phyloP scores from a whole-genome alignment of 2,113 vertebrate species.

The Cavia porcellus region DNA sequence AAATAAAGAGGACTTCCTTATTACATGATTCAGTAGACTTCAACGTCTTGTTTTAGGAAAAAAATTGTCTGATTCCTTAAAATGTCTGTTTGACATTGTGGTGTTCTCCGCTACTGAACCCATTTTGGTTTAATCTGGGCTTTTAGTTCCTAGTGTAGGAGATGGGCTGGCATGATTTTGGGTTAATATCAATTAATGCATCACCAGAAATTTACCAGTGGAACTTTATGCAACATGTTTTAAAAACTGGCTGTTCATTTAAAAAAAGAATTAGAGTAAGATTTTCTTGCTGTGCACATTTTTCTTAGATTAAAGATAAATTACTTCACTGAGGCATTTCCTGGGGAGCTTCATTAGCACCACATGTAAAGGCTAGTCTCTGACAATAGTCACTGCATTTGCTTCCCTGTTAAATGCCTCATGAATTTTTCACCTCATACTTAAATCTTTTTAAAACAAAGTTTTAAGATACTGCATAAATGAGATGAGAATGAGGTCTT shows the following conservation, averaged over 20 bases:
- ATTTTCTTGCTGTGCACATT: background rate
- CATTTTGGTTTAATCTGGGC: background rate
- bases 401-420: background rate
- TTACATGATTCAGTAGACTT: background rate
- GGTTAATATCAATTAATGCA: background rate
- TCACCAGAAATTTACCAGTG: background rate
- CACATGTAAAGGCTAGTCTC: background rate
- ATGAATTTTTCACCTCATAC: background rate
- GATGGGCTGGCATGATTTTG: background rate
- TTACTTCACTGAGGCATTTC: background rate
- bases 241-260: background rate
- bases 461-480: background rate
- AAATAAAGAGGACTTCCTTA: too few relatives aligned
- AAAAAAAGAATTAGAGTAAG: background rate
- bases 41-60: background rate
- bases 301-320: constrained; percentile 39
- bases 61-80: background rate
- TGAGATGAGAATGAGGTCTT: constrained; percentile 19
- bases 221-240: background rate
- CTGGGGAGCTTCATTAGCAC: background rate
- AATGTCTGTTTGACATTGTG: background rate
- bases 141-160: background rate
- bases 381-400: background rate
- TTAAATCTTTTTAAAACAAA: constrained; percentile 34
- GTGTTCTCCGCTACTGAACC: too few relatives aligned